phyloP scores from a whole-genome alignment of 2,113 vertebrate genomes.

The Euleptes europaea region DNA sequence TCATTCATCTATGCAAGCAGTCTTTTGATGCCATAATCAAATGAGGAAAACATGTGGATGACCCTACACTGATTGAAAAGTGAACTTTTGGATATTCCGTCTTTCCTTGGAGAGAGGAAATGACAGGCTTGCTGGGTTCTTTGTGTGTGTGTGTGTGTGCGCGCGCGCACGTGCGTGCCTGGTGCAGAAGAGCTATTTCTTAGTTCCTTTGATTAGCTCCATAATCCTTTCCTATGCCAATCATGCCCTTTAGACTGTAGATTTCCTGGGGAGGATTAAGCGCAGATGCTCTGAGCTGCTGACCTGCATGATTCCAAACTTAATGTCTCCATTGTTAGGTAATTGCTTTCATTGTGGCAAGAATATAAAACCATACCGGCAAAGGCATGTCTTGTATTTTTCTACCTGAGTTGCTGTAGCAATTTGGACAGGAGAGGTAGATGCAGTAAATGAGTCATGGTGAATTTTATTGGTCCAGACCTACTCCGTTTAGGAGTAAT shows the following conservation, averaged over 20 bases:
- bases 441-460: not conserved
- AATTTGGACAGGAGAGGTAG: conserved; percentile 1
- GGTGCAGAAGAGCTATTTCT: too few relatives aligned
- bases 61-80: not conserved
- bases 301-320: not conserved
- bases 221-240: not conserved
- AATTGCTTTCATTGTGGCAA: conserved; percentile 16
- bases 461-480: not conserved
- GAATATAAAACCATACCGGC: conserved; percentile 4
- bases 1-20: too few relatives aligned
- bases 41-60: not conserved
- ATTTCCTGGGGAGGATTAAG: not conserved
- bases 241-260: not conserved
- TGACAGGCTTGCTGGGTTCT: not conserved
- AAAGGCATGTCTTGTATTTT: not conserved
- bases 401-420: not conserved
- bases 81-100: not conserved
- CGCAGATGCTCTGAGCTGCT: not conserved
- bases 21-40: too few relatives aligned
- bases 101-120: not conserved
- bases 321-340: not conserved
- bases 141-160: too few relatives aligned
- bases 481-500: not conserved
- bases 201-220: not conserved
- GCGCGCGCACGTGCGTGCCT: too few relatives aligned